Evolutionary conservation across 2,888 invertebrate genomes (phyloP), one percentile per base, ranked within the genome.

Genomic region (Lithophane ornitopus): DNA sequence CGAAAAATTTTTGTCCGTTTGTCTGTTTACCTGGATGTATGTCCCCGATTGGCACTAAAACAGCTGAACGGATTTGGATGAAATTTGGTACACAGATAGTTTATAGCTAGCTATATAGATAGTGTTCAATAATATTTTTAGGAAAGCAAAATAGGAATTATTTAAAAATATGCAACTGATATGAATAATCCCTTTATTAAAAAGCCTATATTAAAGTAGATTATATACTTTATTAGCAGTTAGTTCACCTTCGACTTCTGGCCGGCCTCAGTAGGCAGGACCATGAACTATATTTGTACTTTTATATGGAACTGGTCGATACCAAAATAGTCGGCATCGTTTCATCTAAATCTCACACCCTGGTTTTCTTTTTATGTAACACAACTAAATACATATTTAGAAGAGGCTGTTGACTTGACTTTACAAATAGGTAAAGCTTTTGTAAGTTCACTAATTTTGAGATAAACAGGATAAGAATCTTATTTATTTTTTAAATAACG

Each of bases 211-310:
- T 11, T 61, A 52, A 44, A 61, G 39, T 56, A 52, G 41, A 79
- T 41, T 22, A 19, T 8, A 44, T 26, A 34, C 26, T 52, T 12
- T 19, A 56, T 41, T 39, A 14, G 16, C 41, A 14, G 16, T 62
- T 28, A 52, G 14, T 49, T 80, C 34, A 14, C 81, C 82, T 52
- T 75, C 67, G 28, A 28, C 39, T 46, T 44, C 12, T 16, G n/a
- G 34, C 34, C 58, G 44, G 28, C 58, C 76, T 75, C 62, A 16
- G 34, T 22, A 41, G n/a, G 22, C 34, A 16, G 11, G 49, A 52
- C 72, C 72, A 39, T 78, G 72, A 80, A 65, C 72, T 63, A 72
- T 65, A 65, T 80, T 52, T 39, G 12, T 49, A 78, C 41, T 71
- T 74, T 44, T 39, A 39, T 58, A 80, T 44, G 49, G 12, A 72